Evolutionary conservation across 2,113 vertebrate genomes (phyloP).

Genomic region (Azemiops feae): DNA sequence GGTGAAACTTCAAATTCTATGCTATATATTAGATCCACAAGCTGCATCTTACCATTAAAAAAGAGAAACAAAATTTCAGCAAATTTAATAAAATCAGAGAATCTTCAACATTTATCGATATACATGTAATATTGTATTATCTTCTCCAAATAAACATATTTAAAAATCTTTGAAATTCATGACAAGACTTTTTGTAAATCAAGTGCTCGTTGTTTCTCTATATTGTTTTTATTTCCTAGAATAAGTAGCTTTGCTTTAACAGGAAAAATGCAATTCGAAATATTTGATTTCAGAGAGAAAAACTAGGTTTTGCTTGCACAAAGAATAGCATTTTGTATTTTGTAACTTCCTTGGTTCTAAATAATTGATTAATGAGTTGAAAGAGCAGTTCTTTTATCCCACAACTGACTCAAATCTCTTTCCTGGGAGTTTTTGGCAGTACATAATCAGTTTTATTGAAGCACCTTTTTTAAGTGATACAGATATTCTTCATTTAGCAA

Average conservation of each 20-base stretch:
- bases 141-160: too few relatives aligned
- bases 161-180: too few relatives aligned
- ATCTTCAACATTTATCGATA: not conserved
- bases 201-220: too few relatives aligned
- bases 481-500: too few relatives aligned
- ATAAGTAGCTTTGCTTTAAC: not conserved
- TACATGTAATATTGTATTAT: too few relatives aligned
- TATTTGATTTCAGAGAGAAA: not conserved
- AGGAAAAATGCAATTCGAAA: not conserved
- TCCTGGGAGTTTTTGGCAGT: too few relatives aligned
- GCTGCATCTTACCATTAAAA: not conserved
- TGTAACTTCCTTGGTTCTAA: not conserved
- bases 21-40: not conserved
- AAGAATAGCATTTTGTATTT: not conserved
- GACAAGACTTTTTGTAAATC: too few relatives aligned
- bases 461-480: too few relatives aligned
- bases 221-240: too few relatives aligned
- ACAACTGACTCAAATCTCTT: not conserved
- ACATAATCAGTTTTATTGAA: too few relatives aligned
- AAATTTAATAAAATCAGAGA: not conserved
- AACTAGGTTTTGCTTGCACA: not conserved
- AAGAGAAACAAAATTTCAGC: not conserved
- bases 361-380: not conserved
- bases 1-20: not conserved
- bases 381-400: slow-evolving; percentile 2